A percentile compares a stretch with the other conserved stretches of the same genome.
These are phyloP conservation scores for Scopus umbretta DNA, from an alignment of 2,113 vertebrate species.

Conservation along the genomic window DNA sequence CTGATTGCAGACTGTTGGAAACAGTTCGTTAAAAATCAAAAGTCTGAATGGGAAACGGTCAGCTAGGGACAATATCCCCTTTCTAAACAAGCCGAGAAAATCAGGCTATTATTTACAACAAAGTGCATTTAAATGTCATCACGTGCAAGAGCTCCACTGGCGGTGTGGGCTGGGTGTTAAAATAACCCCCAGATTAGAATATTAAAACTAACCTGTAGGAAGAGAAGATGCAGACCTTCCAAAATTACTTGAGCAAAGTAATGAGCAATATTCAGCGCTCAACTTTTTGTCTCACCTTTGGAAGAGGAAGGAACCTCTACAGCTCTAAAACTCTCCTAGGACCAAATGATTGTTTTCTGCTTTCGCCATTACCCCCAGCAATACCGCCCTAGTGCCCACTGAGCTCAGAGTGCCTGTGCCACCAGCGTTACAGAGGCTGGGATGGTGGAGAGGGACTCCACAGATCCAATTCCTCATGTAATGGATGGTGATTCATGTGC, in stretches of 20 bases:
- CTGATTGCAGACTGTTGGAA: not conserved
- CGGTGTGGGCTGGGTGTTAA: not conserved
- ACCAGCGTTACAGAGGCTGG: fast-evolving
- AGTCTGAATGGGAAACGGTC: not conserved
- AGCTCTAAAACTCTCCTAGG: not conserved
- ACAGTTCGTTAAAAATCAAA: not conserved
- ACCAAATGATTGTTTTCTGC: not conserved
- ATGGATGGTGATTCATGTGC: not conserved
- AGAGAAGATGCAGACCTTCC: not conserved
- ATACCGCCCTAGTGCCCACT: fast-evolving
- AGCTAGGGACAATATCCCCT: not conserved
- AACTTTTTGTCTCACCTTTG: not conserved
- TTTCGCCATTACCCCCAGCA: not conserved
- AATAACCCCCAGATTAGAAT: not conserved
- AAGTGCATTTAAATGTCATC: not conserved
- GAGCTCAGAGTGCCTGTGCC: not conserved
- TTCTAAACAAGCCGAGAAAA: not conserved
- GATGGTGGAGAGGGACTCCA: not conserved
- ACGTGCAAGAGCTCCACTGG: not conserved
- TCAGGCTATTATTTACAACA: not conserved
- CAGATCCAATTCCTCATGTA: not conserved
- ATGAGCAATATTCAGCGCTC: not conserved
- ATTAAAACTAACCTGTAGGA: not conserved
- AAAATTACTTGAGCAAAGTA: not conserved
- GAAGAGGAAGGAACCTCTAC: not conserved